Percentiles rank a stretch among this genome's conserved stretches.
Evolutionary conservation across 2,888 invertebrate genomes (phyloP).

Genomic region (Luperina nickerlii): DNA sequence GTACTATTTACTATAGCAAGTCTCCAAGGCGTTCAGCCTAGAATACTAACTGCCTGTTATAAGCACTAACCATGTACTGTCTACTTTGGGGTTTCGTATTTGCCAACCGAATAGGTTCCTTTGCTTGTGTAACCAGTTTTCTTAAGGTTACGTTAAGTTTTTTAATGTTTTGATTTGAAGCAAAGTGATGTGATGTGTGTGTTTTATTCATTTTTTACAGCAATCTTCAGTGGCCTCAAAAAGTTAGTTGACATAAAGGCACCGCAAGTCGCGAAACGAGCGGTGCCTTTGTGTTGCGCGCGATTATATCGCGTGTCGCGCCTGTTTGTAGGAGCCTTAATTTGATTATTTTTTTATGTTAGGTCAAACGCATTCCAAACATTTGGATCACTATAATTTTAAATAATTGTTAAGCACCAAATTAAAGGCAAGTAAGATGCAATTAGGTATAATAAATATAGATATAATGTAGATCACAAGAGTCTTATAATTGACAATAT

Average conservation of each 20-base stretch:
- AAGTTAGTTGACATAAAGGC: not conserved
- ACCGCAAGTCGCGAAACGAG: too few relatives aligned
- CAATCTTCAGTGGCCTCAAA: not conserved
- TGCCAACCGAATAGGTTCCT: conserved; percentile 28
- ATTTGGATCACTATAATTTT: too few relatives aligned
- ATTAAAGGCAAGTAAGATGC: too few relatives aligned
- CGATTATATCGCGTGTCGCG: too few relatives aligned
- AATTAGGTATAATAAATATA: too few relatives aligned
- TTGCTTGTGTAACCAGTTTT: conserved; percentile 28
- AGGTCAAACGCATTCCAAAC: too few relatives aligned
- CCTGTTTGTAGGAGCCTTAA: too few relatives aligned
- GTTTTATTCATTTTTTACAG: not conserved
- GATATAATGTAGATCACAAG: too few relatives aligned
- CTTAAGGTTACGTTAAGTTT: conserved; percentile 5
- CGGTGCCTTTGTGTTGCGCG: too few relatives aligned
- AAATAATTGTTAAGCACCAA: too few relatives aligned
- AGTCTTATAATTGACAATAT: too few relatives aligned
- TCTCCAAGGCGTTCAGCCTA: conserved; percentile 26
- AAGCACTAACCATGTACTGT: conserved; percentile 42
- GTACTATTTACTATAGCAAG: conserved; percentile 37
- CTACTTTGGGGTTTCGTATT: conserved; percentile 36
- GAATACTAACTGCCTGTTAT: conserved; percentile 61
- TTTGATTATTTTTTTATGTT: too few relatives aligned
- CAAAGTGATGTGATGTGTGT: not conserved
- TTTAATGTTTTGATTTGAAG: not conserved